Conservation (phyloP, 2,113 vertebrate species). For the Grammomys dolichurus region DNA sequence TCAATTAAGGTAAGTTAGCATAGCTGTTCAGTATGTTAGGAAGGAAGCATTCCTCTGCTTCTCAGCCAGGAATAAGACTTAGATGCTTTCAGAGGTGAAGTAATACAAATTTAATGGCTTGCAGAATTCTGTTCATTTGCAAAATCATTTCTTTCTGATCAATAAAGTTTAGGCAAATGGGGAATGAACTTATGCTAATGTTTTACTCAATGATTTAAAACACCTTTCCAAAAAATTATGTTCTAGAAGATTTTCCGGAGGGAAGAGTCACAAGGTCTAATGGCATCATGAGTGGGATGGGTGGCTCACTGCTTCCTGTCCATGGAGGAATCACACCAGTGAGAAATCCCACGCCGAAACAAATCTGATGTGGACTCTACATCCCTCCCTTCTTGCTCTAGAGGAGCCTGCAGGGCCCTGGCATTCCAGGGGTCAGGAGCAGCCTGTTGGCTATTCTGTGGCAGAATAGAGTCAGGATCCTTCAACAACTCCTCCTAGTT, state of each 20-base stretch:
- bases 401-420: background rate
- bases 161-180: background rate
- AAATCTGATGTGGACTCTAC: background rate
- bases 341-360: background rate
- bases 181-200: background rate
- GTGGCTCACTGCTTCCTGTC: background rate
- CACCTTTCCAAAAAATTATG: constrained; percentile 33
- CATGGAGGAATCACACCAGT: background rate
- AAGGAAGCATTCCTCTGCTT: too few relatives aligned
- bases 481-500: too few relatives aligned
- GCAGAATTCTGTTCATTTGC: background rate
- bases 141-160: constrained; percentile 38
- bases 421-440: background rate
- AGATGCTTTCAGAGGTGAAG: background rate
- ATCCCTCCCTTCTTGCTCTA: background rate
- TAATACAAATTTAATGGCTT: background rate
- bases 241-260: constrained; percentile 26
- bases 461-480: background rate
- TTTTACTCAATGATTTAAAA: constrained; percentile 27
- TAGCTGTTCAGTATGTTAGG: too few relatives aligned
- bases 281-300: background rate
- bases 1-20: background rate
- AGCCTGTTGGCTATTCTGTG: background rate
- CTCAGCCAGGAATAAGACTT: background rate
- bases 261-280: background rate